A percentile compares a stretch with the other conserved stretches of the same genome.
Evolutionary conservation across 2,113 vertebrate species (phyloP).

Genomic region (Xenus cinereus): DNA sequence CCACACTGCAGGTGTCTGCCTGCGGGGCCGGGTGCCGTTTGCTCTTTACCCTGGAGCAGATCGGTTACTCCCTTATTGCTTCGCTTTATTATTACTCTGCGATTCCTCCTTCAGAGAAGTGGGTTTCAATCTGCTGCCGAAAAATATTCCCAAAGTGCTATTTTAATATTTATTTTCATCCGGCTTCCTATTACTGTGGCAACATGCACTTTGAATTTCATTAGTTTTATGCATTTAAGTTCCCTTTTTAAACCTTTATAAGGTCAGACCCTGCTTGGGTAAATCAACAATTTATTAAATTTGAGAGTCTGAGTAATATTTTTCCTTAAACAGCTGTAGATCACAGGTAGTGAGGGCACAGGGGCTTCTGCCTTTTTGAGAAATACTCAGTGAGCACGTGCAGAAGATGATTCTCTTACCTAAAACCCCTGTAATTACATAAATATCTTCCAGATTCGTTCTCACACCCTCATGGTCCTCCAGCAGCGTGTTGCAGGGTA

Average conservation of each 20-base stretch:
- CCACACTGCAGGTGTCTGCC: neutral
- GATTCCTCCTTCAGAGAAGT: neutral
- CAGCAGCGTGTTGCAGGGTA: neutral
- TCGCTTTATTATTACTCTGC: neutral
- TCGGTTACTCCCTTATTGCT: neutral
- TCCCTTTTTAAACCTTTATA: slow-evolving; percentile 49
- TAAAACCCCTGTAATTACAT: neutral
- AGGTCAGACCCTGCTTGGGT: slow-evolving; percentile 50
- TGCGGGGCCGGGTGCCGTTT: neutral
- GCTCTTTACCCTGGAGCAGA: neutral
- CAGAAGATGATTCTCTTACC: neutral
- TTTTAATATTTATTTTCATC: slow-evolving; percentile 64
- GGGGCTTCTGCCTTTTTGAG: neutral
- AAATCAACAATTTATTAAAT: slow-evolving; percentile 53
- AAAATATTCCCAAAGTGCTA: slow-evolving; percentile 56
- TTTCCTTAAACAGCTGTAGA: slow-evolving; percentile 17
- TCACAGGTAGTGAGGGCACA: neutral
- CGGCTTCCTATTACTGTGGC: slow-evolving; percentile 12
- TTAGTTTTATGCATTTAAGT: slow-evolving; percentile 60
- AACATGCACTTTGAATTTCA: slow-evolving; percentile 61
- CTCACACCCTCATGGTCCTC: accelerated
- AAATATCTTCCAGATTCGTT: neutral
- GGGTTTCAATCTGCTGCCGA: neutral
- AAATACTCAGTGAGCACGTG: neutral
- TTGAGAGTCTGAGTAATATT: neutral